phyloP scores from a whole-genome alignment of 2,888 invertebrate genomes.

The Drosophila diplacantha region DNA sequence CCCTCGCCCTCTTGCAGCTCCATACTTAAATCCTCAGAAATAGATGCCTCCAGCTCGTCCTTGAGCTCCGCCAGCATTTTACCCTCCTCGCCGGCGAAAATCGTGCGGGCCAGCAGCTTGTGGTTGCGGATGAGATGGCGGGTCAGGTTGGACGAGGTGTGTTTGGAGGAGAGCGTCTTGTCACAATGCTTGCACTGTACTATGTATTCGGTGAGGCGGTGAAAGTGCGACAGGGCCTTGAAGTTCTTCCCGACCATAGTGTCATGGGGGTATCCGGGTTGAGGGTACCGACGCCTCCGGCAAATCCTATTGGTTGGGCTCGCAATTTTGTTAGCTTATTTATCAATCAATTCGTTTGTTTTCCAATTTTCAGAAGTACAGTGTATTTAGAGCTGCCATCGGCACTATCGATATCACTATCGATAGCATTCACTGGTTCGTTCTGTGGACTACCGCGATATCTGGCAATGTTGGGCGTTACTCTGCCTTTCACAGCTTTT shows the following conservation, averaged over 20 bases:
- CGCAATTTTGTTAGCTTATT: conserved; percentile 17
- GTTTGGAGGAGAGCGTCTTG: conserved; percentile 65
- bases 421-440: neutral
- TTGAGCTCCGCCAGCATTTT: conserved; percentile 59
- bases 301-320: neutral
- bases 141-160: conserved; percentile 65
- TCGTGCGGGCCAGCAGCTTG: conserved; percentile 53
- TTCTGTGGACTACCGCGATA: neutral
- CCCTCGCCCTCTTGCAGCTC: conserved; percentile 48
- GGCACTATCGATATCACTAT: neutral
- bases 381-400: conserved; percentile 1
- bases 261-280: conserved; percentile 4
- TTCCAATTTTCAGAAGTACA: conserved; percentile 14
- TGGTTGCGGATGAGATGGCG: conserved; percentile 62
- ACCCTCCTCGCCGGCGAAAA: conserved; percentile 63
- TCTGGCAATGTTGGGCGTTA: neutral
- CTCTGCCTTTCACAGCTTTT: too few relatives aligned
- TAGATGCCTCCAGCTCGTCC: conserved; percentile 58
- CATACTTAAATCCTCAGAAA: conserved; percentile 49
- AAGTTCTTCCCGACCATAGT: conserved; percentile 64
- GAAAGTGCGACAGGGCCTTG: conserved; percentile 65
- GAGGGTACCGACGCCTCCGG: conserved; percentile 11
- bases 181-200: conserved; percentile 66
- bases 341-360: conserved; percentile 4
- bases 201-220: conserved; percentile 61